A percentile compares a stretch with the other conserved stretches of the same genome.
Conservation (phyloP, 1,140 invertebrate species). For the Zaprionus capensis region DNA sequence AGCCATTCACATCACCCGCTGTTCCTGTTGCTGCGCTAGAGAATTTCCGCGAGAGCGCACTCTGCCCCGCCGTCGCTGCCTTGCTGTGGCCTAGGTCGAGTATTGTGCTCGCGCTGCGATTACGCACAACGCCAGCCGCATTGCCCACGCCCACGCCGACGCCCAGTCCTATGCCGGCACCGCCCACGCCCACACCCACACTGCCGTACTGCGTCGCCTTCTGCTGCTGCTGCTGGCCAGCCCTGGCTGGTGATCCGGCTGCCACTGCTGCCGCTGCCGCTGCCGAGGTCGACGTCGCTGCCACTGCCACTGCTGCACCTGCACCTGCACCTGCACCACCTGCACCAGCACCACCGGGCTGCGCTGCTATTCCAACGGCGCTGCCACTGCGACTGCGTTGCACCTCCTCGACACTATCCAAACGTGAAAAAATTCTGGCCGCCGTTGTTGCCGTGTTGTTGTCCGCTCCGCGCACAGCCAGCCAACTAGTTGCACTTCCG, state of each 20-base stretch:
- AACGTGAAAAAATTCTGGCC: conserved; percentile 83
- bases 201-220: conserved; percentile 42
- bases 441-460: conserved; percentile 82
- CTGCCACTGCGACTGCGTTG: conserved; percentile 82
- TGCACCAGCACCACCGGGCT: conserved; percentile 55
- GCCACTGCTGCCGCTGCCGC: conserved; percentile 61
- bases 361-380: conserved; percentile 69
- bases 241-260: conserved; percentile 73
- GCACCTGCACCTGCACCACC: conserved; percentile 50
- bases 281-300: background rate
- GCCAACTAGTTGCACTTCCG: conserved; percentile 34
- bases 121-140: conserved; percentile 39
- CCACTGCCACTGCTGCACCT: conserved; percentile 62
- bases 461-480: conserved; percentile 44
- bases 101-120: conserved; percentile 74
- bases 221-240: conserved; percentile 65
- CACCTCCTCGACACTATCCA: conserved; percentile 83
- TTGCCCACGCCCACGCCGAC: conserved; percentile 48
- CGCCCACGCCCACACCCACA: conserved; percentile 45
- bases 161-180: conserved; percentile 35
- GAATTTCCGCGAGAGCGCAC: conserved; percentile 50
- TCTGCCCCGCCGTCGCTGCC: conserved; percentile 12
- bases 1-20: conserved; percentile 56
- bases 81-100: conserved; percentile 58
- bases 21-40: conserved; percentile 37